Evolutionary conservation across 2,113 vertebrate genomes (phyloP).

Genomic region (Megaceryle torquata): DNA sequence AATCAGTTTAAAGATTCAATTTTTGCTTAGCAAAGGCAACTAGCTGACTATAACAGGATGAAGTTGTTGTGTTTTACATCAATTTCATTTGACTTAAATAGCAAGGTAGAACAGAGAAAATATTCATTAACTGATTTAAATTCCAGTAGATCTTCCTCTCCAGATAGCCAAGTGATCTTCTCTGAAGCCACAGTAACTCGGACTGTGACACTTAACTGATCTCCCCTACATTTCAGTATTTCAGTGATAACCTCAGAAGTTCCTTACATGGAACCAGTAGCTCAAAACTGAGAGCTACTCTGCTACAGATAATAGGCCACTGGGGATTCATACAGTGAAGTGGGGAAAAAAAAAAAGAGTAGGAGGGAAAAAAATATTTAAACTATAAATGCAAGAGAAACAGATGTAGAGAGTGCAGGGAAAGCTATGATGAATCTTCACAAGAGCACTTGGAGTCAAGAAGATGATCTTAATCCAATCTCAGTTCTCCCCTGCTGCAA

Average conservation of each 20-base stretch:
- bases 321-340: not conserved
- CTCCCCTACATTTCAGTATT: not conserved
- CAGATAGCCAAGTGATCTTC: not conserved
- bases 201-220: not conserved
- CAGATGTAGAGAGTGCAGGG: accelerated
- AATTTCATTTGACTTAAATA: not conserved
- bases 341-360: not conserved
- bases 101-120: not conserved
- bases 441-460: not conserved
- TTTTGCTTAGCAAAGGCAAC: not conserved
- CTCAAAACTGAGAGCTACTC: not conserved
- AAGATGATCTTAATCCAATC: not conserved
- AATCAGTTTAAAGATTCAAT: not conserved
- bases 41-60: not conserved
- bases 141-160: not conserved
- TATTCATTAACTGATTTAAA: not conserved
- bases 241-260: not conserved
- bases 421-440: not conserved
- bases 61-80: not conserved
- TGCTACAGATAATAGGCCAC: not conserved
- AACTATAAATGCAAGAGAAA: not conserved
- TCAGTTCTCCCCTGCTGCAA: not conserved
- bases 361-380: not conserved
- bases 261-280: not conserved
- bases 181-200: not conserved